Percentiles rank a stretch among this genome's conserved stretches.
Conservation (phyloP, 30 jellyfish, hydroid and myxozoan species). For the Turritopsis rubra region DNA sequence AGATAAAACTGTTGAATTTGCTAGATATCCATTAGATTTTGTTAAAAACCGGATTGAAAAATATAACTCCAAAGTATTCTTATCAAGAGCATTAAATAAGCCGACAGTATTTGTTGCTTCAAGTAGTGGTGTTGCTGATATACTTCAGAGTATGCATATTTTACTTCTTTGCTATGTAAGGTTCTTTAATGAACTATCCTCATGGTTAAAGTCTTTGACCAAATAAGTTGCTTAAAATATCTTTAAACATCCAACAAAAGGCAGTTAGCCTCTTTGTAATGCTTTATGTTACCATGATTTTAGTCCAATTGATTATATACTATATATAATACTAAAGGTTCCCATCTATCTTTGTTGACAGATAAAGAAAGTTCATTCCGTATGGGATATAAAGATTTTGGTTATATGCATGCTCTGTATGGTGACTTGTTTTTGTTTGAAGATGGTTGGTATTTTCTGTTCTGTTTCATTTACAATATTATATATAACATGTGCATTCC, state of each 20-base stretch:
- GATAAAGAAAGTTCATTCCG: constrained; percentile 55
- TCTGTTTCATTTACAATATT: not conserved
- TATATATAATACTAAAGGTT: too few relatives aligned
- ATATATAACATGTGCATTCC: not conserved
- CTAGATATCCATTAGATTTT: constrained; percentile 68
- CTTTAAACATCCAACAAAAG: too few relatives aligned
- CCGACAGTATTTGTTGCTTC: constrained; percentile 88
- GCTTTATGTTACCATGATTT: too few relatives aligned
- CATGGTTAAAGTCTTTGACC: too few relatives aligned
- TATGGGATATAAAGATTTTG: constrained; percentile 87
- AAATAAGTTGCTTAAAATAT: too few relatives aligned
- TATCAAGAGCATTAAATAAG: constrained; percentile 69
- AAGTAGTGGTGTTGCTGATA: constrained; percentile 61
- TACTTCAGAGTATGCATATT: constrained; percentile 41
- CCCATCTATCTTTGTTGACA: constrained; percentile 3
- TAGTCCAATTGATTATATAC: too few relatives aligned
- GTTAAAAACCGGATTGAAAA: constrained; percentile 48
- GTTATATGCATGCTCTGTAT: constrained; percentile 61
- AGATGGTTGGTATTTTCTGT: constrained; percentile 46
- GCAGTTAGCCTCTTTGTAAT: too few relatives aligned
- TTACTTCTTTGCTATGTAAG: too few relatives aligned
- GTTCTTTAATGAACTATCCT: too few relatives aligned
- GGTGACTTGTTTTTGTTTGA: constrained; percentile 71
- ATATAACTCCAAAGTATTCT: constrained; percentile 53
- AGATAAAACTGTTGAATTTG: constrained; percentile 82